A percentile compares a stretch with the other conserved stretches of the same genome.
Evolutionary conservation across 2,113 vertebrate species (phyloP).

Genomic region (Pterocles burchelli): DNA sequence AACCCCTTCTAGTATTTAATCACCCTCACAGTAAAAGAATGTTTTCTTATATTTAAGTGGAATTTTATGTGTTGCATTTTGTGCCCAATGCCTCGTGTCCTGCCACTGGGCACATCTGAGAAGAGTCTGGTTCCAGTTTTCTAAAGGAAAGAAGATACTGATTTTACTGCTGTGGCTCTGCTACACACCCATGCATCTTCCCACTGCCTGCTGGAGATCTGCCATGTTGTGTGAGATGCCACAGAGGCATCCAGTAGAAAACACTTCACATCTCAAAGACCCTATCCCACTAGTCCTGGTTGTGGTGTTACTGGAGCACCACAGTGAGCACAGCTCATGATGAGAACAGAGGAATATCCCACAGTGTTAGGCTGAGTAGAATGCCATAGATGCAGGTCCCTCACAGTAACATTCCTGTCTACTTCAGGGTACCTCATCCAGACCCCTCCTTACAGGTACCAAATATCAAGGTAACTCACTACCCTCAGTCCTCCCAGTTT

Average conservation of each 20-base stretch:
- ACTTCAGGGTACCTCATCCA: not conserved
- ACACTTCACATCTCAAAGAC: not conserved
- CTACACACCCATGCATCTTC: not conserved
- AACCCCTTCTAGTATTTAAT: not conserved
- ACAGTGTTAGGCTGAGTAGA: not conserved
- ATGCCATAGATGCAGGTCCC: not conserved
- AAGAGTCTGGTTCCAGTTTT: not conserved
- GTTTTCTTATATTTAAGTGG: not conserved
- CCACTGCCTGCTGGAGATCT: not conserved
- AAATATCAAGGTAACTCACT: not conserved
- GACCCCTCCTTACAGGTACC: not conserved
- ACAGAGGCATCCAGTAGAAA: not conserved
- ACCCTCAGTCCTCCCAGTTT: not conserved
- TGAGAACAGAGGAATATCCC: not conserved
- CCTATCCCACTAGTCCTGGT: accelerated
- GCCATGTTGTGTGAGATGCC: accelerated
- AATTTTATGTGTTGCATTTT: not conserved
- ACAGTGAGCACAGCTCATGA: not conserved
- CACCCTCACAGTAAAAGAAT: not conserved
- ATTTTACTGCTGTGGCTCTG: not conserved
- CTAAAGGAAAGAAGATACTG: not conserved
- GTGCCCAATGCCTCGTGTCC: not conserved
- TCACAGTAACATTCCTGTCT: not conserved
- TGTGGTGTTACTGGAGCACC: not conserved
- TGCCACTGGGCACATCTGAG: not conserved